Percentiles rank a stretch among this genome's conserved stretches.
phyloP scores from a whole-genome alignment of 2,113 vertebrate species.

The Phalacrocorax brasilianus region DNA sequence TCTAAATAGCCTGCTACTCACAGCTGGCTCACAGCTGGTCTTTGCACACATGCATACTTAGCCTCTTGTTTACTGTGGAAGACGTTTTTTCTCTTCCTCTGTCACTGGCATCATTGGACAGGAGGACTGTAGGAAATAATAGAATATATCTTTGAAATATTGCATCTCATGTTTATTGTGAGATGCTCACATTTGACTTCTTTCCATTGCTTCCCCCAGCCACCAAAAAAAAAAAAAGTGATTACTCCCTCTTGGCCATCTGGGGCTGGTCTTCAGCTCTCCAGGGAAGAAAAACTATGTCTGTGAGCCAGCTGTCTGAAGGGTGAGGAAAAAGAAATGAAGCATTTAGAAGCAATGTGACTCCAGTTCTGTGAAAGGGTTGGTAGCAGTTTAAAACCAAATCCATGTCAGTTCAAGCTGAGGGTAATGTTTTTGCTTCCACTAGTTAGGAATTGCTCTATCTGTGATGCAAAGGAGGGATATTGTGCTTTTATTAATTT shows the following conservation, averaged over 20 bases:
- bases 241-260: not conserved
- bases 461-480: not conserved
- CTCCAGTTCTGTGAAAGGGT: not conserved
- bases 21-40: constrained; percentile 37
- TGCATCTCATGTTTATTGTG: not conserved
- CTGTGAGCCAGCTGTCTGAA: not conserved
- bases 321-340: not conserved
- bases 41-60: not conserved
- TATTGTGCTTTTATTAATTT: not conserved
- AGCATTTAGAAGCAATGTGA: not conserved
- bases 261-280: not conserved
- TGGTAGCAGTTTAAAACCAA: not conserved
- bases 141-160: not conserved
- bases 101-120: not conserved
- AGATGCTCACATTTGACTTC: not conserved
- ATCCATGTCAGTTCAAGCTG: not conserved
- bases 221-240: too few relatives aligned
- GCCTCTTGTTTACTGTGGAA: not conserved
- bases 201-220: not conserved
- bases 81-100: not conserved
- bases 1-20: not conserved
- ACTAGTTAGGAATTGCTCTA: not conserved
- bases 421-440: not conserved
- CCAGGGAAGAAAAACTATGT: too few relatives aligned
- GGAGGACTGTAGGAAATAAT: not conserved